phyloP scores from a whole-genome alignment of 2,113 vertebrate species.

The Antechinus stuartii region DNA sequence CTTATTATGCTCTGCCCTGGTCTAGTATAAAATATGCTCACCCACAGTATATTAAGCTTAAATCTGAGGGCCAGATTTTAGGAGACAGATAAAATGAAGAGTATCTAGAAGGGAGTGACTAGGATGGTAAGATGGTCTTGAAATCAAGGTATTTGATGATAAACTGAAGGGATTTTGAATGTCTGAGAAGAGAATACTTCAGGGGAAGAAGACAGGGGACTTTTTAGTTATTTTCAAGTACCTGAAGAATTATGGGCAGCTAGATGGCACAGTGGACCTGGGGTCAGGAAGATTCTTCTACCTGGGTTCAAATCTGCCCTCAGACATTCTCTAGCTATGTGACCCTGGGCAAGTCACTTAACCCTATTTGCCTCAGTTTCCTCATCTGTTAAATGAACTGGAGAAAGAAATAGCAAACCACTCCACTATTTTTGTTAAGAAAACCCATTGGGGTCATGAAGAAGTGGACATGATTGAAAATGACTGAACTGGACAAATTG shows the following conservation, averaged over 20 bases:
- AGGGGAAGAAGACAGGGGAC: background rate
- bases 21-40: background rate
- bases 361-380: no score
- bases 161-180: background rate
- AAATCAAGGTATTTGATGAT: background rate
- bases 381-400: no score
- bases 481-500: no score
- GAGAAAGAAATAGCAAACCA: no score
- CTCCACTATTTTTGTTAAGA: no score
- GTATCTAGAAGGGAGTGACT: background rate
- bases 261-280: no score
- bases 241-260: background rate
- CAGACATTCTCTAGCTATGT: no score
- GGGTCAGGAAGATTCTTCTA: no score
- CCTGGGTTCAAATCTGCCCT: no score
- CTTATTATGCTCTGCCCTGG: background rate
- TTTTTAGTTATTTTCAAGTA: background rate
- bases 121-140: background rate
- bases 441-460: no score
- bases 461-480: no score
- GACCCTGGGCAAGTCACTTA: no score
- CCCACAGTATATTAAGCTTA: background rate
- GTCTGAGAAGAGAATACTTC: background rate
- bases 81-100: background rate
- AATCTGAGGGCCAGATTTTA: background rate